Base-by-base conservation (phyloP, 2,797 vertebrate genomes). In the Mustela erminea region DNA sequence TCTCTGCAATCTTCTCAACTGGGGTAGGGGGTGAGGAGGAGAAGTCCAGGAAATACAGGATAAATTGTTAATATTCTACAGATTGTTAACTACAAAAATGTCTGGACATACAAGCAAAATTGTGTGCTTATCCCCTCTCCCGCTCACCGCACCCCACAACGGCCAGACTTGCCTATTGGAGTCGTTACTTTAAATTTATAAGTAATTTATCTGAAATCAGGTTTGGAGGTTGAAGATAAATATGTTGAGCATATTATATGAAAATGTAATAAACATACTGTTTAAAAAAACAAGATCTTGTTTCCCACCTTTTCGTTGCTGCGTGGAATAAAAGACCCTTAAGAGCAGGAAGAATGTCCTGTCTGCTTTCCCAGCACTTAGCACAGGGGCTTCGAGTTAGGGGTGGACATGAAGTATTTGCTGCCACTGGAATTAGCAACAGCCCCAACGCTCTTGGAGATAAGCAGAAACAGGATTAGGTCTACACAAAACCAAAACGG, bases 261-360 rank as follows among this genome's bases (percentile, higher is more conserved):
- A 92, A 96, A 95, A 89, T 68, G 3, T 89, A 68, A 74, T 17
- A 58, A 90, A 75, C 2, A 87, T 35, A 64, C 5, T 82, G 7
- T 93, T 95, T 89, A 70, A 96, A 95, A 95, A 95, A 95, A 83
- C 46, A 43, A 86, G 41, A 21, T 23, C 85, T 72, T 56, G 35
- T 70, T 89, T 70, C 15, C 46, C 25, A 60, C 17, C 52, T 90
- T 94, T 95, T 64, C 17, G 18, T 41, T 68, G 62, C 46, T 14
- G 9, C 0, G 41, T 35, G 52, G 74, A 86, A 92, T n/a, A 12
- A 27, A 93, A 91, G 15, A 4, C 23, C 29, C 5, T 82, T 12
- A 10, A 74, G 32, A 83, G 18, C 12, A 80, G 29, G 41, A 43
- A 89, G 93, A 80, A 17, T 18, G 21, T 29, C 25, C 58, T 27